These are phyloP conservation scores for Siderastrea siderea DNA, from an alignment of 92 coral and sea anemone genomes.

Conservation along the genomic window DNA sequence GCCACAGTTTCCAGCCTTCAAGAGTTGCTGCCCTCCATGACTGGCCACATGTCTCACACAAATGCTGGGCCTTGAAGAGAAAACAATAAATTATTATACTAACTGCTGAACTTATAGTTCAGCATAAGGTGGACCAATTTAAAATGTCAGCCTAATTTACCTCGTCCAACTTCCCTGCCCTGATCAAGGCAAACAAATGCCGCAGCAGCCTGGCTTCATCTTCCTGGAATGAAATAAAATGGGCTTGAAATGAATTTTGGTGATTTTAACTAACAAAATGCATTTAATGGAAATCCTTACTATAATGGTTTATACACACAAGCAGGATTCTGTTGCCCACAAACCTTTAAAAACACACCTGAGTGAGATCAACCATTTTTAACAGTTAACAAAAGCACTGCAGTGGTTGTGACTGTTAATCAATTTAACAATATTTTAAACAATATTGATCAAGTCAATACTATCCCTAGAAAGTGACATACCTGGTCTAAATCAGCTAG, in stretches of 20 bases:
- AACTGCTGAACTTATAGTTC: background rate
- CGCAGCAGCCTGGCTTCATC: constrained; percentile 93
- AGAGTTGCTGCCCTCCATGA: constrained; percentile 97
- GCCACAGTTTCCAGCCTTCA: constrained; percentile 97
- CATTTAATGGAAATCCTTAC: too few species aligned
- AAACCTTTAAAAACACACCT: too few species aligned
- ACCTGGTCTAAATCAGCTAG: constrained; percentile 95
- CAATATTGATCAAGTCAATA: background rate
- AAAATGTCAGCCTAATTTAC: constrained; percentile 33
- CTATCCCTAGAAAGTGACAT: background rate
- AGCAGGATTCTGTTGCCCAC: too few species aligned
- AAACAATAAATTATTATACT: background rate
- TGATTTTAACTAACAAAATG: too few species aligned
- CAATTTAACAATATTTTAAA: too few species aligned
- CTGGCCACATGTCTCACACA: constrained; percentile 93
- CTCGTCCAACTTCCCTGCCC: constrained; percentile 97
- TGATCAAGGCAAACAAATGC: constrained; percentile 87
- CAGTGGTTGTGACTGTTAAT: too few species aligned
- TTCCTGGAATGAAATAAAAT: constrained; percentile 66
- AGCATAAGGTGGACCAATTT: background rate
- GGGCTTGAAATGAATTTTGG: too few species aligned
- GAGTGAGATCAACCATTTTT: too few species aligned
- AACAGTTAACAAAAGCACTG: background rate
- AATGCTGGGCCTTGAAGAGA: constrained; percentile 79
- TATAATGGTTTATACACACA: too few species aligned